Evolutionary conservation across 1,140 invertebrate genomes (phyloP), one percentile per base, ranked within the genome.

Genomic region (Apis cerana): DNA sequence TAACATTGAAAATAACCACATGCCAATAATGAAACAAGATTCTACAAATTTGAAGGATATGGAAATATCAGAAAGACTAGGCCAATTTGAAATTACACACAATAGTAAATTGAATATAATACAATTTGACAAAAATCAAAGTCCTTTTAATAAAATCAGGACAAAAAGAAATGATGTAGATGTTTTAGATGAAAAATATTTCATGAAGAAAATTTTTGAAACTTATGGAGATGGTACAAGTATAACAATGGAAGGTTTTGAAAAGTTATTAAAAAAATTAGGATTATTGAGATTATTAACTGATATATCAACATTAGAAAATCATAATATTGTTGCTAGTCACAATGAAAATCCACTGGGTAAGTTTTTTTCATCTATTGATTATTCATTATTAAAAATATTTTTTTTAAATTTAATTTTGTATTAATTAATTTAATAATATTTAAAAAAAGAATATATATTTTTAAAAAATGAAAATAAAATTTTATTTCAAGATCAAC

Each of bases 211-310:
- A 87, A 91, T 95, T 71, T 95, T 95, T 82, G 86, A 92, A 58
- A 89, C 92, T 33, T 95, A 96, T 83, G 95, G 95, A 10, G 94
- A 95, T 68, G 95, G 95, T 10, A 94, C 95, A 13, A 96, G 94
- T 23, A 95, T 97, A 94, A 96, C 95, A 84, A 89, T 96, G 81
- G 94, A 95, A 0, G 96, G 96, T 50, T 97, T 97, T 84, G 95
- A 96, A 85, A 95, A 93, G 64, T 95, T 97, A 91, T 91, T 97
- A 2, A 92, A 95, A 77, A 95, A 95, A 48, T 88, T 97, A 78
- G 95, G 96, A 74, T 92, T 97, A 15, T 89, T 94, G 71, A 95
- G 95, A 78, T 90, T 96, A 80, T 88, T 95, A 65, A 92, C 91
- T 17, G 79, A 89, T 75, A 33, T 81, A 52, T 86, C 83, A 69